These are phyloP conservation scores for Rhadinocentrus ornatus DNA, from an alignment of 2,797 vertebrate species.

Conservation along the genomic window DNA sequence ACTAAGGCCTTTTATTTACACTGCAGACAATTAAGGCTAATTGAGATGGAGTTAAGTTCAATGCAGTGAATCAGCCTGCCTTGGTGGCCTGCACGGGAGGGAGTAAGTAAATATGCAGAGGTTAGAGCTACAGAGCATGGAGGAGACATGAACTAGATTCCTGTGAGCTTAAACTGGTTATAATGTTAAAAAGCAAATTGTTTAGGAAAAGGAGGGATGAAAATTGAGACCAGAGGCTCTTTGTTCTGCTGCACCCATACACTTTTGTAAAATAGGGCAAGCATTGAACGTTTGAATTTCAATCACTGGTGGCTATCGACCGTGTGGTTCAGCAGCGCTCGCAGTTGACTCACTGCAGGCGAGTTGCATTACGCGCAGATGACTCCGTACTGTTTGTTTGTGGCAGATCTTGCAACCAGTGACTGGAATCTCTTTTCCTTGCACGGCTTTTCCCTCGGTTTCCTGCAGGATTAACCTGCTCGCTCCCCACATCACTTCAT, in stretches of 20 bases:
- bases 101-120: neutral
- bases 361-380: neutral
- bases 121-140: neutral
- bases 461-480: slow-evolving; percentile 31
- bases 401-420: neutral
- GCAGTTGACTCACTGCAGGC: slow-evolving; percentile 30
- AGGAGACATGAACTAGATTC: slow-evolving; percentile 1
- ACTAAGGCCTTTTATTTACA: slow-evolving; percentile 48
- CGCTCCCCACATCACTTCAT: slow-evolving; percentile 23
- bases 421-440: neutral
- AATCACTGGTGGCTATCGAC: slow-evolving; percentile 63
- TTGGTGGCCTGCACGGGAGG: slow-evolving; percentile 20
- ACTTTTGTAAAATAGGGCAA: slow-evolving; percentile 60
- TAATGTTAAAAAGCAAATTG: slow-evolving; percentile 20
- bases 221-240: slow-evolving; percentile 34
- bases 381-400: slow-evolving; percentile 19
- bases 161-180: slow-evolving; percentile 7
- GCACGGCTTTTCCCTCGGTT: neutral
- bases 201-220: slow-evolving; percentile 18
- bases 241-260: slow-evolving; percentile 39
- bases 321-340: neutral
- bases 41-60: slow-evolving; percentile 32
- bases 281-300: slow-evolving; percentile 63
- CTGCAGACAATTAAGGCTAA: slow-evolving; percentile 35
- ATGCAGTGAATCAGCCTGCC: slow-evolving; percentile 10